A percentile compares a stretch with the other conserved stretches of the same genome.
These are phyloP conservation scores for Mythimna pallens DNA, from an alignment of 2,888 invertebrate species.

Conservation along the genomic window DNA sequence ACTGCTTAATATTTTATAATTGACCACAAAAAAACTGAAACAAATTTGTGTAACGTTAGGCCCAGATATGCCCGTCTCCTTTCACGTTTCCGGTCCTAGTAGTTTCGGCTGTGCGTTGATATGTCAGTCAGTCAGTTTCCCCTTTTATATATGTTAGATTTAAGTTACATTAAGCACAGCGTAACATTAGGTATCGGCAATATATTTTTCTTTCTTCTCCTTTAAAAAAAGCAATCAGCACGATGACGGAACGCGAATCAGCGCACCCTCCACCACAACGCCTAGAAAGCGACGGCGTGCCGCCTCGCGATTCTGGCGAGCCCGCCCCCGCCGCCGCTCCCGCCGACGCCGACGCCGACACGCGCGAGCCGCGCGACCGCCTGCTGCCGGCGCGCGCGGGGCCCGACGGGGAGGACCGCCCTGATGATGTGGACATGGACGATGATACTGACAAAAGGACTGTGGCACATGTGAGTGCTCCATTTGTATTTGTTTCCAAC, in stretches of 20 bases:
- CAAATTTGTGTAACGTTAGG: too few species aligned
- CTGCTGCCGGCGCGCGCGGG: constrained; percentile 76
- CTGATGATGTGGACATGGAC: constrained; percentile 57
- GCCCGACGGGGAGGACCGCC: constrained; percentile 77
- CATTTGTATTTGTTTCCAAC: too few species aligned
- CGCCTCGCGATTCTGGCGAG: constrained; percentile 61
- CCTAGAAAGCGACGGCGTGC: constrained; percentile 60
- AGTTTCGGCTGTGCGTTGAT: too few species aligned
- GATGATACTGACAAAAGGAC: constrained; percentile 60
- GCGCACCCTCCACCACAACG: constrained; percentile 93
- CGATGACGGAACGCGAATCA: constrained; percentile 98
- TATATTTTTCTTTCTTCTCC: background rate
- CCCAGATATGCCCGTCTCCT: too few species aligned
- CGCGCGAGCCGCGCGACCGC: constrained; percentile 54
- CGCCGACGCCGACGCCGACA: constrained; percentile 27
- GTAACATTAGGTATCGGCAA: too few species aligned
- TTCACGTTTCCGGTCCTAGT: too few species aligned
- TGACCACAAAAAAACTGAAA: too few species aligned
- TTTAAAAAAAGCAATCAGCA: constrained; percentile 92
- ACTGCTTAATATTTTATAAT: too few species aligned
- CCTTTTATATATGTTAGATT: too few species aligned
- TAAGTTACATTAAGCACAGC: too few species aligned
- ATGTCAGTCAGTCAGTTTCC: too few species aligned
- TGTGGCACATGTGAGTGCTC: constrained; percentile 67
- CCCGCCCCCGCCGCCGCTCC: constrained; percentile 37